Base-by-base conservation (phyloP, 2,113 vertebrate genomes). In the Xenopus laevis region DNA sequence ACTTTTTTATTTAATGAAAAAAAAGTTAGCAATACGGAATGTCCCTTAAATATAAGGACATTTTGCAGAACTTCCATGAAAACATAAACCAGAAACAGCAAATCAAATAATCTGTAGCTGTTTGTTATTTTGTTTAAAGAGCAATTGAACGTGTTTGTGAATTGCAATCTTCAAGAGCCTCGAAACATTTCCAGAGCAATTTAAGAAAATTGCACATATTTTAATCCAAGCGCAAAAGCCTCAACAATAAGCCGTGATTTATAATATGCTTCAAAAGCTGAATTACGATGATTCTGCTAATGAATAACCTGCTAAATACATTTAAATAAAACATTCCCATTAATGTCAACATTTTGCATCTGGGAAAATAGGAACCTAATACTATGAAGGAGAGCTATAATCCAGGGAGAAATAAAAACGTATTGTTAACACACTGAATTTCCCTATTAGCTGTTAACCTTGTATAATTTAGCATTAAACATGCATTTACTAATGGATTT, bases 401-500 rank as follows among this genome's bases (percentile, higher is more conserved):
- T 58, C 80, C 81, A 82, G 78, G 76, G 65, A 81, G 82, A 83
- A 87, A 75, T 50, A 83, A 82, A 79, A 79, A 77, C 79, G 82
- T 82, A 67, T 72, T 82, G 69, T 47, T 74, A 83, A 82, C 74
- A 83, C 45, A 77, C 74, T 81, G 79, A 84, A 79, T 83, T 84
- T 85, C 59, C 79, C 76, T 83, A 81, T 71, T 15, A 85, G 83
- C 79, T 82, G 80, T 82, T 86, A 82, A 83, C 80, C 33, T 85
- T 87, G 79, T 85, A 67, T 71, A 80, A 83, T 78, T 72, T 79
- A 84, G 84, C 57, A 52, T 80, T 82, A 40, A 78, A 67, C 82
- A 81, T 79, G 71, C 62, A 78, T 80, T 84, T 79, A 67, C 53
- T 89, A 90, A 89, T 86, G 86, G 85, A 85, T 90, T 91, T 91